Base-by-base conservation (phyloP, 2,888 invertebrate genomes). In the Agelastica alni region DNA sequence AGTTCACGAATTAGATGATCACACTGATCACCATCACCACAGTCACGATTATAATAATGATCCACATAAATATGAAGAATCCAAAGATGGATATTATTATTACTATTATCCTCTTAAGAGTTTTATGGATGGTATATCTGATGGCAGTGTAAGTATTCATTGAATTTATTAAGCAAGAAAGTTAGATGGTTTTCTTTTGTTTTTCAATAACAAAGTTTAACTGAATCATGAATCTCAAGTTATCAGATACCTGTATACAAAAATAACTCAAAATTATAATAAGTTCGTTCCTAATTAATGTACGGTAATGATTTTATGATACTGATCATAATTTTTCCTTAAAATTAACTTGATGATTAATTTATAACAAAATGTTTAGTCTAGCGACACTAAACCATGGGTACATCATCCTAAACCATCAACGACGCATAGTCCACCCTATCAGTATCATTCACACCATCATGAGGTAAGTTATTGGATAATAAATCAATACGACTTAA, bases 101-200 rank as follows among this genome's bases (percentile, higher is more conserved):
- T 81, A 81, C 65, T 82, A 80, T 67, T 81, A 80, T 61, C 82
- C 82, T 0, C 65, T 81, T 43, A 79, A 80, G 61, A 78, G 77
- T 51, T 79, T 81, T 56, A 67, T 78, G 56, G 76, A 77, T 58
- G 77, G 77, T 56, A 56, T 74, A 51, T 57, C 60, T 37, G 56
- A 60, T 34, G 43, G 39, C 18, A 54, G 59, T 51, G 68, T 67
- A 62, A 63, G 64, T 58, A 22, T 13, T 13, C 4, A 4, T n/a
- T n/a, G n/a, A n/a, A 13, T 14, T 26, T 26, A 26, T 26, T 26
- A 26, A 3, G 7, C 22, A 22, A 6, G 4, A 7, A 26, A 26
- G 7, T 26, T 2, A 26, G 26, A 26, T 26, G 3, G 6, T 26
- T 26, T 26, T 26, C n/a, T n/a, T n/a, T n/a, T n/a, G n/a, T n/a